Base-by-base conservation (phyloP, 2,797 vertebrate genomes). In the Hyperoplus immaculatus region DNA sequence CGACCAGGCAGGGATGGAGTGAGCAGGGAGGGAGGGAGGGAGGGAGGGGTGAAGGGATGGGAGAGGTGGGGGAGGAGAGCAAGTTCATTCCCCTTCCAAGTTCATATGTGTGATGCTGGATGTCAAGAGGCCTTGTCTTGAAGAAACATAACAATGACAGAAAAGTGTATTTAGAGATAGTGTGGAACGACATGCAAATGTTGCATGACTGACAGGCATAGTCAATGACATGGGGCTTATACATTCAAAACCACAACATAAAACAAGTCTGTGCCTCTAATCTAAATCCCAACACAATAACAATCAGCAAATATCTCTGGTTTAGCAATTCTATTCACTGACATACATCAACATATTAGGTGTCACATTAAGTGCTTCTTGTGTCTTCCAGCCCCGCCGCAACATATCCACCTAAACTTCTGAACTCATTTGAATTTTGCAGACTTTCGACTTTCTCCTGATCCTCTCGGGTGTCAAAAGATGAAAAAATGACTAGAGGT, bases 401-500 rank as follows among this genome's bases (percentile, higher is more conserved):
- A n/a, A 55, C 53, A 59, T 72, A 62, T 72, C 39, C 16, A 38
- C 64, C 64, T 56, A 54, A 63, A 77, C 50, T 0, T 62, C 54
- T 82, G 80, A 90, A 85, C 83, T 67, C 69, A 12, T 29, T 16
- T 84, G 72, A 89, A 85, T 85, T 79, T 18, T 77, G 75, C 46
- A 43, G 57, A 71, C 74, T 66, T 62, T 51, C 57, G 77, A 49
- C 66, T 83, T 75, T 82, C 81, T 83, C 21, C 63, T 56, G 16
- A 3, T 68, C 75, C 55, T 68, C 63, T 71, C 51, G 74, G 69
- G 63, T 79, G 82, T 88, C 82, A 75, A 62, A 59, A 85, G 76
- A 76, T 81, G 46, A 80, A 81, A 77, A 89, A 89, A 90, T 66
- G 71, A 74, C 58, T 29, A 56, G 67, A 71, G 90, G 89, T 91